Evolutionary conservation across 2,888 invertebrate genomes (phyloP).

Genomic region (Erannis defoliaria): DNA sequence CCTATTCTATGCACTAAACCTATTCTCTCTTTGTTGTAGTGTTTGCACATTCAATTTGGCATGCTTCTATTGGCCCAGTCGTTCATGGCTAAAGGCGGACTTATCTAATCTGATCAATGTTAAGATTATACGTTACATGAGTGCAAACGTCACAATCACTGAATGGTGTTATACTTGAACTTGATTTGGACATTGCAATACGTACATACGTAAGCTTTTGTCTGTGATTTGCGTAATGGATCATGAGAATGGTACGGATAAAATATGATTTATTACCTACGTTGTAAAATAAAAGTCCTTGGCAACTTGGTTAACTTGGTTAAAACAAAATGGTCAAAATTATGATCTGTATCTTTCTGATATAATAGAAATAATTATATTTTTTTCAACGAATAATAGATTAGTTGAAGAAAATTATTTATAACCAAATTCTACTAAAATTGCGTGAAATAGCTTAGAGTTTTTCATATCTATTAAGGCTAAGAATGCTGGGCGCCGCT

Average conservation of each 20-base stretch:
- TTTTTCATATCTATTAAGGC: not conserved
- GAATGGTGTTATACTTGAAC: slow-evolving; percentile 30
- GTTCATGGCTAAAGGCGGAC: slow-evolving; percentile 16
- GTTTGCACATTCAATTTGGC: not conserved
- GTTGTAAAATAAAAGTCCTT: slow-evolving; percentile 1
- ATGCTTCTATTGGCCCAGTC: slow-evolving; percentile 9
- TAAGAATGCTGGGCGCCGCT: not conserved
- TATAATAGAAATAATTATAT: no score
- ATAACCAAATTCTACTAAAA: no score
- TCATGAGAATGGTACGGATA: not conserved
- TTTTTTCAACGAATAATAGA: no score
- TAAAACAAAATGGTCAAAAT: not conserved
- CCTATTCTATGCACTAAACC: not conserved
- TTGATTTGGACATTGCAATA: slow-evolving; percentile 21
- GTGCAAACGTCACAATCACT: slow-evolving; percentile 28
- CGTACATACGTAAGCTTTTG: slow-evolving; percentile 25
- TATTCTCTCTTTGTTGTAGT: not conserved
- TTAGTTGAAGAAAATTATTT: no score
- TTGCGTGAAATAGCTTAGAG: not conserved
- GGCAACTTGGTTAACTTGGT: not conserved
- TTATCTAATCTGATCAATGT: slow-evolving; percentile 42
- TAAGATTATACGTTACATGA: slow-evolving; percentile 37
- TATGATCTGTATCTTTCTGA: no score
- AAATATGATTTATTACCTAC: slow-evolving; percentile 6
- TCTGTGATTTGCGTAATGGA: slow-evolving; percentile 21